phyloP scores from a whole-genome alignment of 2,888 invertebrate species.

The Catocala nupta region DNA sequence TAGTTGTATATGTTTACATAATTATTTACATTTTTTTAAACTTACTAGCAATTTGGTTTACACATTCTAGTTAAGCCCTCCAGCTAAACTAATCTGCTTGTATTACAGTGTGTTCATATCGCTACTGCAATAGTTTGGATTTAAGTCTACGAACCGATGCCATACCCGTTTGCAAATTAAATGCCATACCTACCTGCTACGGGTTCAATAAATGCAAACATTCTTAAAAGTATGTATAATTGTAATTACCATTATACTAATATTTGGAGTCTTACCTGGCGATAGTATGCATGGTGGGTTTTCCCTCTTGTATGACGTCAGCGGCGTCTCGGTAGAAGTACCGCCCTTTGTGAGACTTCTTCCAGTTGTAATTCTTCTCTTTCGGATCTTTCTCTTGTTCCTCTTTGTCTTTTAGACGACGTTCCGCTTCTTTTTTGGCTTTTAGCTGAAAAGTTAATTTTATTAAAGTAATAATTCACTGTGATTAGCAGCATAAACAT shows the following conservation, averaged over 20 bases:
- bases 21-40: too few species aligned
- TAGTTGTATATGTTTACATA: too few species aligned
- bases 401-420: slow-evolving; percentile 83
- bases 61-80: too few species aligned
- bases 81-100: too few species aligned
- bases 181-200: too few species aligned
- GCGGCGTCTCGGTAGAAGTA: slow-evolving; percentile 95
- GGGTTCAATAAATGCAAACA: background rate
- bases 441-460: slow-evolving; percentile 78
- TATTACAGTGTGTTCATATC: too few species aligned
- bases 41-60: too few species aligned
- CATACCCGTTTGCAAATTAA: too few species aligned
- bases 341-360: slow-evolving; percentile 90
- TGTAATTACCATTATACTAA: background rate
- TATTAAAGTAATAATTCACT: too few species aligned
- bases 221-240: background rate
- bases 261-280: slow-evolving; percentile 65
- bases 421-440: slow-evolving; percentile 81
- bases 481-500: too few species aligned
- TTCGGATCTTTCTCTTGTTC: slow-evolving; percentile 84
- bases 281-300: slow-evolving; percentile 86
- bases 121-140: too few species aligned
- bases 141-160: too few species aligned
- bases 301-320: slow-evolving; percentile 96
- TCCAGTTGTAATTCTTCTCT: slow-evolving; percentile 91